These are phyloP conservation scores for Mechanitis mazaeus DNA, from an alignment of 2,888 invertebrate genomes.

Conservation along the genomic window DNA sequence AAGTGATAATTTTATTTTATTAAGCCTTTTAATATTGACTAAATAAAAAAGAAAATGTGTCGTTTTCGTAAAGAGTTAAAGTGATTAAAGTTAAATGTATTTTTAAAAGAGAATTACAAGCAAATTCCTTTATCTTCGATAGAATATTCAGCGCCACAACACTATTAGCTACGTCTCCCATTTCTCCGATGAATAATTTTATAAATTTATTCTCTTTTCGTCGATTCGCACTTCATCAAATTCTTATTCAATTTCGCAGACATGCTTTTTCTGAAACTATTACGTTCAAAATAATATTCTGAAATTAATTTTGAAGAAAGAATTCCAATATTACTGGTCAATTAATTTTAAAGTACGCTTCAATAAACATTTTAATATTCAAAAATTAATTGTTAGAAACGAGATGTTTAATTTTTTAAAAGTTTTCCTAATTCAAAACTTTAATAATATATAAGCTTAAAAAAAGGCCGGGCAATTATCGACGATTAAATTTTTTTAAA, in stretches of 20 bases:
- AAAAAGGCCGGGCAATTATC: too few species aligned
- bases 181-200: conserved; percentile 23
- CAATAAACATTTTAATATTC: too few species aligned
- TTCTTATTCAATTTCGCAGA: conserved; percentile 28
- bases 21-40: too few species aligned
- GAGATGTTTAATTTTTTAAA: too few species aligned
- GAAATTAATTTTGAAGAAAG: neutral
- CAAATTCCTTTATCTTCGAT: conserved; percentile 5
- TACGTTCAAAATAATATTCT: conserved; percentile 11
- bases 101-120: conserved; percentile 1
- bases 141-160: conserved; percentile 16
- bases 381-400: too few species aligned
- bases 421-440: too few species aligned
- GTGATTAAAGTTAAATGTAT: neutral
- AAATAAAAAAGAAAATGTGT: too few species aligned
- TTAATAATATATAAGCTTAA: too few species aligned
- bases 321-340: neutral
- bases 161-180: conserved; percentile 16
- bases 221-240: conserved; percentile 28
- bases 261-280: conserved; percentile 18
- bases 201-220: conserved; percentile 28
- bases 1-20: too few species aligned
- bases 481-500: too few species aligned
- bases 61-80: too few species aligned
- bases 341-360: neutral